phyloP scores from a whole-genome alignment of 2,797 vertebrate species.

The Tangara arthus region DNA sequence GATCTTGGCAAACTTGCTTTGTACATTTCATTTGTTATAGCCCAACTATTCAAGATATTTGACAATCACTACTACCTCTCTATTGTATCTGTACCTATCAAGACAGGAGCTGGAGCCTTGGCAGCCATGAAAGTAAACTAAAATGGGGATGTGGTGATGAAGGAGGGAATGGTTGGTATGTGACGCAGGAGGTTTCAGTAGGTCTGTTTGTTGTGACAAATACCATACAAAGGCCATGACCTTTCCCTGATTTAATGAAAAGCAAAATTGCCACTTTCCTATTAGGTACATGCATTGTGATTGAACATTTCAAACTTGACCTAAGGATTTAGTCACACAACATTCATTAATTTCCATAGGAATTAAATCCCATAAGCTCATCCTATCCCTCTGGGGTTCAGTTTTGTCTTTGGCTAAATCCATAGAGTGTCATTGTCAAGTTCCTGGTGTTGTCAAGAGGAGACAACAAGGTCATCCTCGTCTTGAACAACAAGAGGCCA shows the following conservation, averaged over 20 bases:
- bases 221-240: neutral
- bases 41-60: neutral
- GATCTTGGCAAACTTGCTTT: neutral
- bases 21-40: neutral
- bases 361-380: neutral
- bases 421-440: neutral
- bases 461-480: rapidly evolving
- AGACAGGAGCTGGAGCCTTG: neutral
- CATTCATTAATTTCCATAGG: neutral
- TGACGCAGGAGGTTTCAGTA: neutral
- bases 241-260: neutral
- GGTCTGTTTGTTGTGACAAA: neutral
- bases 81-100: neutral
- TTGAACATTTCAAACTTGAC: neutral
- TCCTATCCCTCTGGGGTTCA: neutral
- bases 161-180: neutral
- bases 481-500: neutral
- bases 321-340: neutral
- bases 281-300: neutral
- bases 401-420: neutral
- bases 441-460: neutral
- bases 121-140: neutral
- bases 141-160: neutral
- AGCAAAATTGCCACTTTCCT: neutral
- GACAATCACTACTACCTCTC: neutral